Conservation (phyloP, 2,888 invertebrate genomes). For the Malachius bipustulatus region DNA sequence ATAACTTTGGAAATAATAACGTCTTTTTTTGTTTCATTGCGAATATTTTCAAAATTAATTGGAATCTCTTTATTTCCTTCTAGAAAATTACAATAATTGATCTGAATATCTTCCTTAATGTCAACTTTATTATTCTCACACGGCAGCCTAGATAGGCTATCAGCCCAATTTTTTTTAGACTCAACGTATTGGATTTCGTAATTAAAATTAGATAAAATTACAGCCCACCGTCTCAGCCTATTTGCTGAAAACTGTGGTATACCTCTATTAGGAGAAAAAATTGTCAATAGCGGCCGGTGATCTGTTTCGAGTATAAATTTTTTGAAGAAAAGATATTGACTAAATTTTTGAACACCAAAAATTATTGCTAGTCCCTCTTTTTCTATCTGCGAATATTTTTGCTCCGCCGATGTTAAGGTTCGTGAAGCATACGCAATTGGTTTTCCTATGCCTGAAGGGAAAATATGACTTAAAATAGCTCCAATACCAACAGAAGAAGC, state of each 20-base stretch:
- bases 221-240: conserved; percentile 8
- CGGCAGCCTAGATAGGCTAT: conserved; percentile 20
- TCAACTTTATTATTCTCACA: too few relatives aligned
- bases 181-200: conserved; percentile 16
- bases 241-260: conserved; percentile 7
- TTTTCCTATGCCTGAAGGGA: conserved; percentile 22
- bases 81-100: too few relatives aligned
- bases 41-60: too few relatives aligned
- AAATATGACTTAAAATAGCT: conserved; percentile 20
- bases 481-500: conserved; percentile 18
- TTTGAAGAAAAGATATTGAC: conserved; percentile 21
- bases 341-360: conserved; percentile 24
- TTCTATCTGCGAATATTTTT: conserved; percentile 18
- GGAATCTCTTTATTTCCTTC: too few relatives aligned
- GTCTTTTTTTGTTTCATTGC: too few relatives aligned
- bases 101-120: too few relatives aligned
- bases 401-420: conserved; percentile 21
- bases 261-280: conserved; percentile 23
- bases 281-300: conserved; percentile 23
- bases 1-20: too few relatives aligned
- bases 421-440: conserved; percentile 25
- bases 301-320: conserved; percentile 28
- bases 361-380: conserved; percentile 24
- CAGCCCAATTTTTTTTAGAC: conserved; percentile 15
- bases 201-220: conserved; percentile 16